Base-by-base conservation (phyloP, 35 echinoderm and acorn worm species). In the Heliocidaris erythrogramma region DNA sequence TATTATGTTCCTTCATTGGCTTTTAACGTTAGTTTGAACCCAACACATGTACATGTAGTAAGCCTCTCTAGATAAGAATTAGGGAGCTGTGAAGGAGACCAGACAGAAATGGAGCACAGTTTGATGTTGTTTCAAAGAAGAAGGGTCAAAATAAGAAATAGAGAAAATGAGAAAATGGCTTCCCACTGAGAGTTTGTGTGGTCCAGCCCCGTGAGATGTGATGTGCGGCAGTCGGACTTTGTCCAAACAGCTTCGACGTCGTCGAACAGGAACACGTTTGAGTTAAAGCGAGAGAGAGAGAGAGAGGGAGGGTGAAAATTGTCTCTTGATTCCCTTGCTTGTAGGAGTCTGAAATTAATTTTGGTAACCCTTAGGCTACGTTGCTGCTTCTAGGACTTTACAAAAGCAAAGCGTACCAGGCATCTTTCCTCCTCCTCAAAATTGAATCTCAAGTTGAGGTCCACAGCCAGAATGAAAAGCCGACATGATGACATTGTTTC, bases 171-270 rank as follows among this genome's bases (percentile, higher is more conserved):
- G 49, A 92, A 92, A 92, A 92, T 92, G 91, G 49, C 48, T 49
- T 92, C 91, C 48, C 91, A 92, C 91, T 50, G 91, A 92, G 91
- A 49, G 16, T 92, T 92, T 92, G 91, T 92, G 91, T 92, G 91
- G 91, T 92, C 91, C 49, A 30, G 91, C n/a, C 91, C 29, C 91
- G 16, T 48, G 49, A 92, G 91, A 92, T 92, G 12, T n/a, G 91
- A 92, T 92, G 12, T n/a, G n/a, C 21, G 91, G 50, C 91, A 92
- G 91, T 92, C 48, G 49, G 49, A 92, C 91, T 59, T 92, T 92
- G 91, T 92, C 91, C 29, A 92, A 92, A 92, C 91, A 92, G 91
- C 18, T 13, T 13, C 91, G 21, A 92, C 31, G 24, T 30, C 9
- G 49, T 30, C 9, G 49, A 49, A 92, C 13, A 21, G 91, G 91